These are phyloP conservation scores for Peromyscus melanophrys DNA, from an alignment of 2,797 vertebrate species.

Conservation along the genomic window DNA sequence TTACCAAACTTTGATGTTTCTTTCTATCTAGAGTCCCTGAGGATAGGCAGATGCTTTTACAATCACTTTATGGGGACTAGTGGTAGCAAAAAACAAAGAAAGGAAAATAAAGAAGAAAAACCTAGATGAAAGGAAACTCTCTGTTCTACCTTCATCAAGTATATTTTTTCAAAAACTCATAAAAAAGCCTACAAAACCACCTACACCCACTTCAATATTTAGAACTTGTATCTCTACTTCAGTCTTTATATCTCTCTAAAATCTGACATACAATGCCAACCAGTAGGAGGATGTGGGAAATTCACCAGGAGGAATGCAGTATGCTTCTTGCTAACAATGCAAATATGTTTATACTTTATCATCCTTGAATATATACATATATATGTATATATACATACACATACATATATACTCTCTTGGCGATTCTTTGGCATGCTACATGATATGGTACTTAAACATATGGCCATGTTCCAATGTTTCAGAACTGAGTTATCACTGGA, in stretches of 20 bases:
- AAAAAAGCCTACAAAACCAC: neutral
- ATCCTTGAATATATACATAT: neutral
- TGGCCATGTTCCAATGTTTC: neutral
- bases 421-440: neutral
- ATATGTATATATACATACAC: neutral
- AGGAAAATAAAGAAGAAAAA: accelerated
- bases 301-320: too few relatives aligned
- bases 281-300: neutral
- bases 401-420: neutral
- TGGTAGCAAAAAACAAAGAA: neutral
- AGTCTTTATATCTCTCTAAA: neutral
- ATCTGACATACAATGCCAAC: neutral
- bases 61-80: neutral
- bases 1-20: neutral
- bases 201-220: neutral
- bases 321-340: neutral
- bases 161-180: neutral
- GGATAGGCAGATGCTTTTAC: neutral
- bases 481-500: neutral
- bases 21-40: neutral
- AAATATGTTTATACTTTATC: neutral
- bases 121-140: neutral
- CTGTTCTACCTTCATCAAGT: neutral
- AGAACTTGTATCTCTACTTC: neutral
- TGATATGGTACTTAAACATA: too few relatives aligned